Evolutionary conservation across 2,113 vertebrate genomes (phyloP), one percentile per base, ranked within the genome.

Genomic region (Solenodon paradoxus): DNA sequence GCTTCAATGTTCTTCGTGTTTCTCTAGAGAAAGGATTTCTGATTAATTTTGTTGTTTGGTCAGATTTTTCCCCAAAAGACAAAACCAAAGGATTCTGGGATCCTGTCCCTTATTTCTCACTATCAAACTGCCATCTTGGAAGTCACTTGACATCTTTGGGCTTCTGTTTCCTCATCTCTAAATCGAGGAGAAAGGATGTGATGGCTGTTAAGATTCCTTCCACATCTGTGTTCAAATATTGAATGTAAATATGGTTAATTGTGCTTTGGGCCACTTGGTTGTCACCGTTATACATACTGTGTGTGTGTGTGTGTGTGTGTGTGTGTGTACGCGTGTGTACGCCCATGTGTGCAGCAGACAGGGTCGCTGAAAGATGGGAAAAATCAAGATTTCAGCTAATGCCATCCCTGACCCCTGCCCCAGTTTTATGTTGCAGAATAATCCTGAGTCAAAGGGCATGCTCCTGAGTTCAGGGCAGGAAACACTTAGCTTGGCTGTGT

Each of bases 381-480:
- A 19, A 16, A 64, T 63, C 49, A 83, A 83, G 35, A 16, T 45
- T 77, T 79, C 42, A 26, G 55, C 20, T 74, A 30, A 53, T 75
- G 53, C 17, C 38, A 16, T 15, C 63, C 28, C 63, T 28, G 15
- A 28, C 32, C 63, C 63, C 63, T 30, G 28, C 2, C 15, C 9
- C 59, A 61, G 42, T 91, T 75, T 93, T 86, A 22, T 66, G 64
- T 49, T 49, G 75, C 66, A 85, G 64, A 92, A 45, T 40, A 61
- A 53, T 92, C 40, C 75, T 96, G 88, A 92, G 15, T 83, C 32
- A 9, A 26, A 84, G 51, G 61, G 61, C 72, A 74, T 35, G 59
- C 59, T 72, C 72, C 64, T 89, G 75, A 77, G 53, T 77, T 84
- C 92, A 66, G 71, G 63, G 12, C 86, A 22, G 84, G 66, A 95